phyloP scores from a whole-genome alignment of 2,797 vertebrate species.

The Zenarchopterus dispar region DNA sequence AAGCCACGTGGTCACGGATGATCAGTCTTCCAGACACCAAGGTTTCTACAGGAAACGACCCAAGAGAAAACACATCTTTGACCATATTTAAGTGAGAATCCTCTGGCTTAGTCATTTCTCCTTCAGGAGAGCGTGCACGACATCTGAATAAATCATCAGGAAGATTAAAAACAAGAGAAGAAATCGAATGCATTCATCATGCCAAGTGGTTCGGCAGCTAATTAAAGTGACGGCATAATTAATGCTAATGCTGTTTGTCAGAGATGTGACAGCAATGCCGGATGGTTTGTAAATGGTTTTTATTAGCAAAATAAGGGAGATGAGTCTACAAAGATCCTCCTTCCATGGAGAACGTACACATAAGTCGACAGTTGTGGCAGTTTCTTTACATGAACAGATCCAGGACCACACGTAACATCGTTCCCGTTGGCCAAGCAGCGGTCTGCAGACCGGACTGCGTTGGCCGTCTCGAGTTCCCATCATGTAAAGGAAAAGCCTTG shows the following conservation, averaged over 20 bases:
- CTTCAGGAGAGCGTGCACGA: background rate
- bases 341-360: slow-evolving; percentile 69
- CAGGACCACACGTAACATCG: slow-evolving; percentile 34
- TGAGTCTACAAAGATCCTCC: slow-evolving; percentile 84
- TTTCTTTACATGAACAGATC: slow-evolving; percentile 65
- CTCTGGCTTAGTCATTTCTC: background rate
- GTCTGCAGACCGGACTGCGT: slow-evolving; percentile 44
- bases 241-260: background rate
- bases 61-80: background rate
- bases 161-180: background rate
- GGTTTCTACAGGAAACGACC: background rate
- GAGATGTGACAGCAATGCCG: slow-evolving; percentile 7
- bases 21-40: slow-evolving; percentile 1
- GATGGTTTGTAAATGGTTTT: slow-evolving; percentile 81
- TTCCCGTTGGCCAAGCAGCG: slow-evolving; percentile 46
- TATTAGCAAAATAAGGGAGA: slow-evolving; percentile 89
- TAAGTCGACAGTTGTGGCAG: slow-evolving; percentile 74
- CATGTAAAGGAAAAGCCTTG: slow-evolving; percentile 11
- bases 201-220: no score
- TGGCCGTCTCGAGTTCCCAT: slow-evolving; percentile 11
- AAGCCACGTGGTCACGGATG: background rate
- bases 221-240: background rate
- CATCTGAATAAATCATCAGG: background rate
- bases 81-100: background rate
- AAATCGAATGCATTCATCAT: no score